Conservation (phyloP, 2,888 invertebrate species). For the Aleiodes alternator region DNA sequence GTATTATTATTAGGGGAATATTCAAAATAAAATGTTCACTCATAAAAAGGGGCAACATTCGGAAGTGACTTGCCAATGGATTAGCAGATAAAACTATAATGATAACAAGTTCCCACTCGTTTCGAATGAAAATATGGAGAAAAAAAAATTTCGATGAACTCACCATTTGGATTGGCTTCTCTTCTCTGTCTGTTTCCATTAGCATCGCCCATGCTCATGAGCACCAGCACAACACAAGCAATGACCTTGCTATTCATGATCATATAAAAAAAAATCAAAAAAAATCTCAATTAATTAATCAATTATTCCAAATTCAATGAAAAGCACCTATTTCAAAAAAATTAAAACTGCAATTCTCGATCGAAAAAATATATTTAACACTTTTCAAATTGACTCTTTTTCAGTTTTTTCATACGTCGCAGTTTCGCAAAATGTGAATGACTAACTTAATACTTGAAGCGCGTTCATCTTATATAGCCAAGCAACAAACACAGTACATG, state of each 20-base stretch:
- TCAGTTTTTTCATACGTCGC: slow-evolving; percentile 49
- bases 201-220: slow-evolving; percentile 26
- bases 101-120: too few relatives aligned
- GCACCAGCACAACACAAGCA: slow-evolving; percentile 52
- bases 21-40: too few relatives aligned
- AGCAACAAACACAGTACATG: slow-evolving; percentile 56
- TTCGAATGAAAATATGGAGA: too few relatives aligned
- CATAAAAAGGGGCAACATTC: too few relatives aligned
- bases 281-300: not conserved
- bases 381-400: not conserved
- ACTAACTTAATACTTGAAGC: slow-evolving; percentile 63
- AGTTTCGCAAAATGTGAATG: slow-evolving; percentile 63
- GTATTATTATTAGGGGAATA: too few relatives aligned
- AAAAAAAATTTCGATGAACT: slow-evolving; percentile 1
- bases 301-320: not conserved
- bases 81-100: too few relatives aligned
- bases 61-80: too few relatives aligned
- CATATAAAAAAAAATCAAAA: not conserved
- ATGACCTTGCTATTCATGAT: slow-evolving; percentile 58
- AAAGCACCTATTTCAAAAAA: not conserved
- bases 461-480: slow-evolving; percentile 71
- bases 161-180: not conserved
- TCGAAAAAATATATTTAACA: not conserved
- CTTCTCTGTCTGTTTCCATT: not conserved
- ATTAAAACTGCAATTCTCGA: not conserved